phyloP scores from a whole-genome alignment of 2,888 invertebrate species.

The Deladenus siricidicola region DNA sequence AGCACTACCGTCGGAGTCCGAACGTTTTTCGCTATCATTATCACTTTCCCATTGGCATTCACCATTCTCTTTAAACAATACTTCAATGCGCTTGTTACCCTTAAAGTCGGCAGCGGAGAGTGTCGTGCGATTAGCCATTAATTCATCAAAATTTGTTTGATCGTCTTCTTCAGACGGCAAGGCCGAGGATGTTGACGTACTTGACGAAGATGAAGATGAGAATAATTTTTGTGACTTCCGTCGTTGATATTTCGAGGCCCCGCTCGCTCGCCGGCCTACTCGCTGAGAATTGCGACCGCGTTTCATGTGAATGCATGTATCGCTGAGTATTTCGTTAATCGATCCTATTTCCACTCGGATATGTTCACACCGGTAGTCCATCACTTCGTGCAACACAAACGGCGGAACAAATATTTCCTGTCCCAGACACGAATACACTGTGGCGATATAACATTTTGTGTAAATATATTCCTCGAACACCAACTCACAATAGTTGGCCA shows the following conservation, averaged over 20 bases:
- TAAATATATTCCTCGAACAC: constrained; percentile 28
- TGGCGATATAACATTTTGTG: constrained; percentile 24
- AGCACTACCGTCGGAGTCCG: background rate
- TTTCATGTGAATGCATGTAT: constrained; percentile 17
- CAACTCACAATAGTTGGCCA: constrained; percentile 9
- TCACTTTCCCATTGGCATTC: background rate
- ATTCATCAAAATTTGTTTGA: too few species aligned
- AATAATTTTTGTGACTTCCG: constrained; percentile 2
- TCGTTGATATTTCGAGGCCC: background rate
- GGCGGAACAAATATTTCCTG: constrained; percentile 22
- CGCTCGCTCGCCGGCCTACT: too few species aligned
- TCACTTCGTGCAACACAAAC: constrained; percentile 19
- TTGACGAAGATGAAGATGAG: constrained; percentile 9
- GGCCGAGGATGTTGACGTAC: background rate
- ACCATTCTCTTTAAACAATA: background rate
- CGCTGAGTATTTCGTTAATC: constrained; percentile 19
- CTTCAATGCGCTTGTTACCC: background rate
- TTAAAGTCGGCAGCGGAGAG: background rate
- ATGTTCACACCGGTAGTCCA: constrained; percentile 30
- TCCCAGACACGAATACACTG: constrained; percentile 20
- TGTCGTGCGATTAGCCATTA: too few species aligned
- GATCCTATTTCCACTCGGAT: constrained; percentile 23
- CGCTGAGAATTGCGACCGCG: too few species aligned
- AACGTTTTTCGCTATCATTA: too few species aligned
- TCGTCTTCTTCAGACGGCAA: background rate